Evolutionary conservation across 2,797 vertebrate genomes (phyloP), one percentile per base, ranked within the genome.

Genomic region (Rhinogobio ventralis): DNA sequence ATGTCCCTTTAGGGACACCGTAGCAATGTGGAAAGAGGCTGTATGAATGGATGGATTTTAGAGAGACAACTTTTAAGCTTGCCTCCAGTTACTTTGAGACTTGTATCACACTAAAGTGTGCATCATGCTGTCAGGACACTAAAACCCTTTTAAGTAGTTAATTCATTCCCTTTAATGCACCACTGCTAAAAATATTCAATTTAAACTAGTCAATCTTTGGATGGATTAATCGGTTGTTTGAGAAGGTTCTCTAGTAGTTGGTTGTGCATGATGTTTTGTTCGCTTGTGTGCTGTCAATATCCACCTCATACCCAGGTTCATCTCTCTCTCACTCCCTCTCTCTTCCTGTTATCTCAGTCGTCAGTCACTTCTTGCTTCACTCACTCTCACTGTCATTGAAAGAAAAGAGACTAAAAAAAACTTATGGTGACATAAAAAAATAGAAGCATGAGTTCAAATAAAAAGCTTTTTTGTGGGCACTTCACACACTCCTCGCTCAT

Each of bases 401-500:
- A 30, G 53, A 60, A 83, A 74, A 76, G 45, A 66, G 72, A 67
- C 72, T 55, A 83, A 67, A 83, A 71, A 73, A 46, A 77, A 81
- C 68, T 45, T 53, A 42, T n/a, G 77, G 78, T 64, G 81, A 75
- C 85, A 67, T 67, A 53, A 80, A 53, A 80, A 60, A 68, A 81
- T 51, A 90, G 90, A 91, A 87, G 89, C 62, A 79, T 0, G n/a
- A 86, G 85, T 88, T 85, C 72, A 83, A 83, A 89, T 89, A 85
- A 88, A 88, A 91, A 90, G 33, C 39, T 75, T 42, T 66, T 80
- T 84, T 66, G 45, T 69, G 81, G 85, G 30, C 66, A 39, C 71
- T 76, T 28, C 72, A 25, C 45, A 42, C n/a, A 4, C 49, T 57
- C 67, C 62, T 68, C 68, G 13, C 57, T 55, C 78, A 68, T 51